Evolutionary conservation across 2,888 invertebrate genomes (phyloP).

Genomic region (Hyposoter didymator): DNA sequence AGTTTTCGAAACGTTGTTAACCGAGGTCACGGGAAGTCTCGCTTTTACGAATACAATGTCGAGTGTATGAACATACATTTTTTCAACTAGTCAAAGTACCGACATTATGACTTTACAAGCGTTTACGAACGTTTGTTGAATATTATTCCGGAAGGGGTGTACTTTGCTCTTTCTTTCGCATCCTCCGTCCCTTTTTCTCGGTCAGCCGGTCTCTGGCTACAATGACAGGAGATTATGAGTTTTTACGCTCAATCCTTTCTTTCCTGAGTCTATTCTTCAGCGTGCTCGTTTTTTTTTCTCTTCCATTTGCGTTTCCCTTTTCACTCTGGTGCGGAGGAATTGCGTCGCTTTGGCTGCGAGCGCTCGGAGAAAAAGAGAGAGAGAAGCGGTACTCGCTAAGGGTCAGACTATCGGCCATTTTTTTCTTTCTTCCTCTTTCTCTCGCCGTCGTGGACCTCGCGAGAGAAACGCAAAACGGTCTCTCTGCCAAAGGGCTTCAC

Average conservation of each 20-base stretch:
- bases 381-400: slow-evolving; percentile 27
- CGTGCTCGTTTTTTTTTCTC: slow-evolving; percentile 23
- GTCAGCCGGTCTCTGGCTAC: slow-evolving; percentile 61
- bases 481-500: slow-evolving; percentile 32
- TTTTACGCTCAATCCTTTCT: slow-evolving; percentile 73
- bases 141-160: slow-evolving; percentile 74
- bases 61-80: slow-evolving; percentile 12
- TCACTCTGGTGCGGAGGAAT: slow-evolving; percentile 61
- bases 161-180: slow-evolving; percentile 60
- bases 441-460: slow-evolving; percentile 35
- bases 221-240: slow-evolving; percentile 70
- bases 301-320: slow-evolving; percentile 60
- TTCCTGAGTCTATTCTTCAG: slow-evolving; percentile 54
- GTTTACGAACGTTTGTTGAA: slow-evolving; percentile 73
- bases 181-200: slow-evolving; percentile 47
- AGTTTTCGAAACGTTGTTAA: slow-evolving; percentile 60
- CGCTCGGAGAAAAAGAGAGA: slow-evolving; percentile 34
- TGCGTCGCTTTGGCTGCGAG: slow-evolving; percentile 44
- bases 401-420: slow-evolving; percentile 59
- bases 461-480: slow-evolving; percentile 55
- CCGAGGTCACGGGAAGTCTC: slow-evolving; percentile 65
- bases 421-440: slow-evolving; percentile 40
- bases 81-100: slow-evolving; percentile 61
- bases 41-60: slow-evolving; percentile 52
- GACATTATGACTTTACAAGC: slow-evolving; percentile 77